phyloP scores from a whole-genome alignment of 2,888 invertebrate genomes.

The Erebia aethiops region DNA sequence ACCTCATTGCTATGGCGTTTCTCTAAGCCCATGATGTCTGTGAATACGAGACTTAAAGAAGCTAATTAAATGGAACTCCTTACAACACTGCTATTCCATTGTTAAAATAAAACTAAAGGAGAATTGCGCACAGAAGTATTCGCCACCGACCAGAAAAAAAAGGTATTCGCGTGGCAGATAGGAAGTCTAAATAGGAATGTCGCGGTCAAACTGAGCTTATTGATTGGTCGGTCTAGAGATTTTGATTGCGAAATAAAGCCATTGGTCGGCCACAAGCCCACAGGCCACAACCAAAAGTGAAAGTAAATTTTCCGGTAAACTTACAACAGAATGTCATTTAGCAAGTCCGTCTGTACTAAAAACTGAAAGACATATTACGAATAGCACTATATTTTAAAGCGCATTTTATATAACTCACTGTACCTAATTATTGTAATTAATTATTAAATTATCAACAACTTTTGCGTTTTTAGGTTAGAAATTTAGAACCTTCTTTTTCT shows the following conservation, averaged over 20 bases:
- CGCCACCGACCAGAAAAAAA: too few relatives aligned
- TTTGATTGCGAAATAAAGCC: conserved; percentile 22
- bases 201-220: conserved; percentile 16
- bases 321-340: conserved; percentile 11
- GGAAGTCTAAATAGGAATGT: conserved; percentile 16
- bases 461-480: too few relatives aligned
- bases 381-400: too few relatives aligned
- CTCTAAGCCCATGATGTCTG: conserved; percentile 66
- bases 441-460: too few relatives aligned
- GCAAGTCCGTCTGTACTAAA: background rate
- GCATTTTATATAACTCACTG: too few relatives aligned
- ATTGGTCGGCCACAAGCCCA: conserved; percentile 27
- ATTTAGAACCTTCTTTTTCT: too few relatives aligned
- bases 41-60: conserved; percentile 15
- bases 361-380: background rate
- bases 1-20: conserved; percentile 53
- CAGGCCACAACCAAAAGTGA: conserved; percentile 30
- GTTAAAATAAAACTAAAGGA: background rate
- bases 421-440: too few relatives aligned
- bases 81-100: conserved; percentile 18
- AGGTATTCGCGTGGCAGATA: conserved; percentile 38
- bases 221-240: conserved; percentile 32
- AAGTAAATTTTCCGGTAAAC: conserved; percentile 23
- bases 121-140: too few relatives aligned
- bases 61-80: background rate